Evolutionary conservation across 2,888 invertebrate genomes (phyloP).

Genomic region (Syrphus vitripennis): DNA sequence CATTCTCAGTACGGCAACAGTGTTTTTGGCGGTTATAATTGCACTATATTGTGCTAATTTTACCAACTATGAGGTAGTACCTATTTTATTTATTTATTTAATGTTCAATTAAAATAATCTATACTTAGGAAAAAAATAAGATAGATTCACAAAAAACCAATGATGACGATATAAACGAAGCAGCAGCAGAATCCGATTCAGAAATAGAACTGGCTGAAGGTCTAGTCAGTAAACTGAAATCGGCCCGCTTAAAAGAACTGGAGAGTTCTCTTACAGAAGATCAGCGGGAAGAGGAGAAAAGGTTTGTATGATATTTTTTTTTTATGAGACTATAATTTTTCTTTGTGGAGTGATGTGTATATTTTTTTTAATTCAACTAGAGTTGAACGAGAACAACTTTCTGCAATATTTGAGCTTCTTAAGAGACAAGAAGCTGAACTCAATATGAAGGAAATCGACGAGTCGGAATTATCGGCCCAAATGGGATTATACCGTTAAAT

Average conservation of each 20-base stretch:
- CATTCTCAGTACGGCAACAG: conserved; percentile 73
- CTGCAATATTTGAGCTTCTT: conserved; percentile 81
- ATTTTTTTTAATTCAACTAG: conserved; percentile 74
- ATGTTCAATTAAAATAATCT: not conserved
- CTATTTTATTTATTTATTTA: not conserved
- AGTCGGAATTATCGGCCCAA: conserved; percentile 79
- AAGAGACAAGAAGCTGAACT: conserved; percentile 81
- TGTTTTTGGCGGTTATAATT: conserved; percentile 74
- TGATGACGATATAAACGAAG: conserved; percentile 70
- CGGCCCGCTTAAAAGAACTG: conserved; percentile 74
- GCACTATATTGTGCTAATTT: conserved; percentile 75
- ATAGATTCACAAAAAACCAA: conserved; percentile 3
- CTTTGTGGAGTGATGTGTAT: too few relatives aligned
- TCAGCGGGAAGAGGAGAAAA: conserved; percentile 75
- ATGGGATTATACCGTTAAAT: conserved; percentile 78
- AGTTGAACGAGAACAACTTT: conserved; percentile 81
- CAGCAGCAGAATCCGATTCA: conserved; percentile 71
- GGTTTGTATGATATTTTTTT: conserved; percentile 72
- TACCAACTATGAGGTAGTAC: conserved; percentile 73
- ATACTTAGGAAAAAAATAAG: not conserved
- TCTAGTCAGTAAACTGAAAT: conserved; percentile 75
- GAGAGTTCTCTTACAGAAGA: conserved; percentile 74
- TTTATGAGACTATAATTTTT: too few relatives aligned
- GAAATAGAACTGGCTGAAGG: conserved; percentile 50
- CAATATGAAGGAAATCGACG: conserved; percentile 78